A percentile compares a stretch with the other conserved stretches of the same genome.
These are phyloP conservation scores for Sebastes baramenuke DNA, from an alignment of 2,797 vertebrate species.

Conservation along the genomic window DNA sequence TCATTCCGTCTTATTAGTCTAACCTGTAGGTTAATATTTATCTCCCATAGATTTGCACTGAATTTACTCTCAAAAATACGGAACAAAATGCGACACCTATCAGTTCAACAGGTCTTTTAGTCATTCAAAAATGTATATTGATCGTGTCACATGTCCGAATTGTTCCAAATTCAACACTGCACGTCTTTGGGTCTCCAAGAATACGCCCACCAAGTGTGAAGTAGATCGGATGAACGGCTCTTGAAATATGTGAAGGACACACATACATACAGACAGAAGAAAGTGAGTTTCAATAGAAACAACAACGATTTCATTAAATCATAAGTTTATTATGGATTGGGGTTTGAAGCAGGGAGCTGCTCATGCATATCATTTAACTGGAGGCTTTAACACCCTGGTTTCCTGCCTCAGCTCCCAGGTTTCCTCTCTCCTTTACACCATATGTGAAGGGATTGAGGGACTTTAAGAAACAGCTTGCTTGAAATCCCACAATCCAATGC, in stretches of 20 bases:
- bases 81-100: no score
- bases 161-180: background rate
- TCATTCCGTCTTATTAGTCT: no score
- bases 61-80: no score
- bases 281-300: background rate
- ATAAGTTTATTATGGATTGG: background rate
- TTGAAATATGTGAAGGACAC: no score
- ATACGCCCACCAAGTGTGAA: background rate
- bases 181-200: background rate
- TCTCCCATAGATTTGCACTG: no score
- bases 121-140: no score
- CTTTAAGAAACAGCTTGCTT: conserved; percentile 35
- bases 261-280: background rate
- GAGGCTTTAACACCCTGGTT: background rate
- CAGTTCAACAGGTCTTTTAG: no score
- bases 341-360: background rate
- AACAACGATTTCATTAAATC: background rate
- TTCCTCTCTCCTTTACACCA: conserved; percentile 37
- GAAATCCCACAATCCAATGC: conserved; percentile 17
- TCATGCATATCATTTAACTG: background rate
- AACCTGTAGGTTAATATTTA: no score
- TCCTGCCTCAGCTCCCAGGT: conserved; percentile 6
- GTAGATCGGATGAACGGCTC: background rate
- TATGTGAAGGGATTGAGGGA: conserved; percentile 54
- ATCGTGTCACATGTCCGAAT: background rate